A percentile compares a stretch with the other conserved stretches of the same genome.
phyloP scores from a whole-genome alignment of 2,888 invertebrate genomes.

The Diplolepis rosae region DNA sequence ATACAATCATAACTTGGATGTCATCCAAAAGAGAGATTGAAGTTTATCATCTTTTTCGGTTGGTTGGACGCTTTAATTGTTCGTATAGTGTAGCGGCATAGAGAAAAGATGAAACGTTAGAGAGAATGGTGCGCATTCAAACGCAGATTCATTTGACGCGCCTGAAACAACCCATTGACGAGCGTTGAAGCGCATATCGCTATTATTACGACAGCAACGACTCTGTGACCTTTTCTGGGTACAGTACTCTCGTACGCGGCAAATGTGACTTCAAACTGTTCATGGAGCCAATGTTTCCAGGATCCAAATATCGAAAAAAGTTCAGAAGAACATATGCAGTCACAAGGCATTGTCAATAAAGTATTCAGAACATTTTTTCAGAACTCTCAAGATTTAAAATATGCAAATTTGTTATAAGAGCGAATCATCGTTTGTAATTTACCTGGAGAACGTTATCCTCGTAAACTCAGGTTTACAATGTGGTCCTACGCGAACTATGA shows the following conservation, averaged over 20 bases:
- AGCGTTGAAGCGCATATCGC: neutral
- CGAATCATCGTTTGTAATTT: neutral
- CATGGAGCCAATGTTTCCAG: neutral
- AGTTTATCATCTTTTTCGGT: neutral
- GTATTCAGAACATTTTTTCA: too few species aligned
- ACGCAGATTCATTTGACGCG: constrained; percentile 2
- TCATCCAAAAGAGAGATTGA: neutral
- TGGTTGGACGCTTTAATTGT: neutral
- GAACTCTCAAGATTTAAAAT: too few species aligned
- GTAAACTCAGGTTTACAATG: constrained; percentile 4
- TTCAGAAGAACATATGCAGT: neutral
- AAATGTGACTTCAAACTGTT: neutral
- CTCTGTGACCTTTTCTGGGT: constrained; percentile 6
- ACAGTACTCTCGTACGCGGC: constrained; percentile 1
- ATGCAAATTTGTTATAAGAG: neutral
- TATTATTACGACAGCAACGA: constrained; percentile 19
- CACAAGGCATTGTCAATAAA: too few species aligned
- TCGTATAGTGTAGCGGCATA: neutral
- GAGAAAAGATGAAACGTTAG: neutral
- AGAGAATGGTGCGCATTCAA: neutral
- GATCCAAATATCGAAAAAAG: neutral
- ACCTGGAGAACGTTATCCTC: neutral
- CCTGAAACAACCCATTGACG: constrained; percentile 6
- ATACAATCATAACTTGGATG: too few species aligned
- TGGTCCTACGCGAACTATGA: constrained; percentile 3